phyloP scores from a whole-genome alignment of 2,888 invertebrate genomes.

The Dicroscelio sp. region DNA sequence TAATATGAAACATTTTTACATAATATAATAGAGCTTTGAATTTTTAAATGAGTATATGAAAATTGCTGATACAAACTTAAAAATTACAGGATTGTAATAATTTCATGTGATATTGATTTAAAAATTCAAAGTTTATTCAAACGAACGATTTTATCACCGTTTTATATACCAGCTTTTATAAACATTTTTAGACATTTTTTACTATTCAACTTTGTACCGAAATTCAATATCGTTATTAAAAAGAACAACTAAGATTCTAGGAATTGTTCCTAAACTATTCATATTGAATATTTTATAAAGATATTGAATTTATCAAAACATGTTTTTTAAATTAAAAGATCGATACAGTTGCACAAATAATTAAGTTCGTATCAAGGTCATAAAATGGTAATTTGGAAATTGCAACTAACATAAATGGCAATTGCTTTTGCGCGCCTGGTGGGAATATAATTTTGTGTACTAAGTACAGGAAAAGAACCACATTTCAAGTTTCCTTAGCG shows the following conservation, averaged over 20 bases:
- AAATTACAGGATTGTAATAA: too few relatives aligned
- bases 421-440: too few relatives aligned
- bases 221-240: slow-evolving; percentile 49
- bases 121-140: slow-evolving; percentile 9
- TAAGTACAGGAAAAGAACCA: too few relatives aligned
- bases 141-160: slow-evolving; percentile 11
- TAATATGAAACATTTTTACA: neutral
- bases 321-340: neutral
- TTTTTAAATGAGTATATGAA: slow-evolving; percentile 4
- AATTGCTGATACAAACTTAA: neutral
- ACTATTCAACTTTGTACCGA: neutral
- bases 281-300: slow-evolving; percentile 28
- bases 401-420: too few relatives aligned
- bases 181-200: slow-evolving; percentile 41
- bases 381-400: too few relatives aligned
- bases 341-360: too few relatives aligned
- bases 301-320: slow-evolving; percentile 36
- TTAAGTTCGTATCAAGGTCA: too few relatives aligned
- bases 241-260: slow-evolving; percentile 8
- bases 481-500: too few relatives aligned
- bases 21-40: neutral
- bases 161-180: slow-evolving; percentile 34
- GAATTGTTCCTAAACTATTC: slow-evolving; percentile 30
- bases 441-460: too few relatives aligned
- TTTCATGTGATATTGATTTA: neutral